These are phyloP conservation scores for Proterorhinus semilunaris DNA, from an alignment of 2,113 vertebrate species.

Conservation along the genomic window DNA sequence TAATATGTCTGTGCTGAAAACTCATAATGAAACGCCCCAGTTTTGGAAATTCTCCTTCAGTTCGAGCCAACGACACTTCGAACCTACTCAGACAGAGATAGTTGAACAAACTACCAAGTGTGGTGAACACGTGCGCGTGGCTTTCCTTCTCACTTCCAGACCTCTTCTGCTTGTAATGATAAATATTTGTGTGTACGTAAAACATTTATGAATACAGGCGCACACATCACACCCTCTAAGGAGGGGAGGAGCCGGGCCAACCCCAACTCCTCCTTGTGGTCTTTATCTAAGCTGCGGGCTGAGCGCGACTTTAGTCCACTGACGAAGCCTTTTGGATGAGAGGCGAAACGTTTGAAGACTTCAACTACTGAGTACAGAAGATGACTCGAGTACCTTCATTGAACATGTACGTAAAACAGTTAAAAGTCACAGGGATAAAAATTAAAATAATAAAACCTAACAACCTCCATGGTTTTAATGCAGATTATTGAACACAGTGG, in stretches of 20 bases:
- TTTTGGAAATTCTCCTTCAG: constrained; percentile 4
- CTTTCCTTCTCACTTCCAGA: not conserved
- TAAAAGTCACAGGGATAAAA: not conserved
- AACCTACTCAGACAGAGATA: not conserved
- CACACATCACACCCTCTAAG: too few species aligned
- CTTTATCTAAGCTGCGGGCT: too few species aligned
- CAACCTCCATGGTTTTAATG: not conserved
- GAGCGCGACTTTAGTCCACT: too few species aligned
- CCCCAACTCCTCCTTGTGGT: too few species aligned
- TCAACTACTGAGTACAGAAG: too few species aligned
- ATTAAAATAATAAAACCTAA: not conserved
- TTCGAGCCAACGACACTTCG: not conserved
- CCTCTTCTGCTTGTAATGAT: not conserved
- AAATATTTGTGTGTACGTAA: constrained; percentile 11
- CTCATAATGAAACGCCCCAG: constrained; percentile 6
- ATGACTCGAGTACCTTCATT: too few species aligned
- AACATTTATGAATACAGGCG: too few species aligned
- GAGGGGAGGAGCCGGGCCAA: too few species aligned
- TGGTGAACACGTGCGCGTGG: not conserved
- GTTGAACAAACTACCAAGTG: not conserved
- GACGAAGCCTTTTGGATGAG: too few species aligned
- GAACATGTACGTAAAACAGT: constrained; percentile 10
- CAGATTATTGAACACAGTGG: not conserved
- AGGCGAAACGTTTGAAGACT: too few species aligned
- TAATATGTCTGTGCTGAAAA: too few species aligned